Evolutionary conservation across 2,888 invertebrate species (phyloP), one percentile per base, ranked within the genome.

Genomic region (Drosophila suboccidentalis): DNA sequence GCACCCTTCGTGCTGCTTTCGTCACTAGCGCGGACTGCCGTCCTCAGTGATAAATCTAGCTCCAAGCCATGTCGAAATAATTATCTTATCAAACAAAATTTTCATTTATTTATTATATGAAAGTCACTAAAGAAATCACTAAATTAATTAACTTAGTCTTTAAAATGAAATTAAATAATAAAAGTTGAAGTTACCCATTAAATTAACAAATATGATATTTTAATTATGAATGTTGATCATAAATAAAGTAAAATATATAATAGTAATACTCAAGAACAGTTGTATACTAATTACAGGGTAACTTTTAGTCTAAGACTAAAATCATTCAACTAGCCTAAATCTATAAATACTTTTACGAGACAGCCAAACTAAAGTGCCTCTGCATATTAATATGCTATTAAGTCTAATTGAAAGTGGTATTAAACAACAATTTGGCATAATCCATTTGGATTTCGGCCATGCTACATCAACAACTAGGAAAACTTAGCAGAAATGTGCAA

Each of bases 391-490:
- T 69, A 38, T 59, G 61, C 43, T 64, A 64, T 61, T 69, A 60
- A 58, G 61, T 47, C 67, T 80, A 76, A 76, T 80, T 80, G 77
- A 83, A 80, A 62, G 38, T 46, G 66, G 78, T 85, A 83, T 83
- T 83, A 83, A 88, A 85, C 73, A 90, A 90, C 87, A 90, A 90
- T 84, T 88, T 84, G 59, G 49, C 49, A 65, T 51, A 72, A 76
- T 76, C 66, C 70, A 57, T 76, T 64, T 44, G 76, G 80, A 78
- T 87, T 89, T 87, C 75, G 79, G 58, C 39, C 59, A 58, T 65
- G 44, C 67, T 47, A 60, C 53, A 80, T 26, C 57, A 77, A 78
- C 58, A 68, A 34, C 47, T 32, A 29, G 54, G 15, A 61, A 55
- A 71, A 78, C 38, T 81, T 78, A 36, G 64, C 78, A 72, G 62